Evolutionary conservation across 2,113 vertebrate genomes (phyloP), one percentile per base, ranked within the genome.

Genomic region (Podilymbus podiceps): DNA sequence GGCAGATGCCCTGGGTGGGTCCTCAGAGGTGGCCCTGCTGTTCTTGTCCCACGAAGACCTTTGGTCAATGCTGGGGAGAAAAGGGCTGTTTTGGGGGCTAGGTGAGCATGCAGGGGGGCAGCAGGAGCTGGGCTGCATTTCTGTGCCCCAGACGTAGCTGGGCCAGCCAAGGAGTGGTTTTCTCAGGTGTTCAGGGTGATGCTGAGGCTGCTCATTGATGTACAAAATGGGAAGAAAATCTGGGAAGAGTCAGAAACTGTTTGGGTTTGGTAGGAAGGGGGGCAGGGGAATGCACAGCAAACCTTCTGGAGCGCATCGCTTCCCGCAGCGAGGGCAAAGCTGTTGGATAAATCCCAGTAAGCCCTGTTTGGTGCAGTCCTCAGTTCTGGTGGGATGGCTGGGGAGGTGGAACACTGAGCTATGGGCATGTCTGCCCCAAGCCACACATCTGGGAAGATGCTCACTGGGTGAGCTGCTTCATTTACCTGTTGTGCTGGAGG

Each of bases 201-300:
- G 22, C n/a, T 35, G 35, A 75, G 68, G 6, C 38, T 40, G 9
- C 50, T 77, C 0, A 0, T 7, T 90, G 7, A 22, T 2, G 6
- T 42, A 53, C 19, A 42, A 68, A 83, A 49, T 0, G 0, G 18
- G 13, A 44, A 58, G 18, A 60, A 88, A 81, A 76, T 7, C 28
- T 55, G 46, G 22, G 21, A 74, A 77, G 38, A 42, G 35, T 6
- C 22, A 76, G 30, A 50, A 84, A 35, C 2, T 12, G 7, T 33
- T 50, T 8, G 47, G 46, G 9, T 67, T 77, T 67, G n/a, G 30
- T 23, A 68, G 89, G 30, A 74, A 86, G 74, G 25, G 59, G 40
- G 21, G n/a, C 42, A 64, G 49, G 35, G 12, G 28, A 81, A 52
- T 11, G 5, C 23, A 56, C 7, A 16, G 15, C 52, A 66, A 58